phyloP scores from a whole-genome alignment of 2,888 invertebrate species.

The Theretra japonica region DNA sequence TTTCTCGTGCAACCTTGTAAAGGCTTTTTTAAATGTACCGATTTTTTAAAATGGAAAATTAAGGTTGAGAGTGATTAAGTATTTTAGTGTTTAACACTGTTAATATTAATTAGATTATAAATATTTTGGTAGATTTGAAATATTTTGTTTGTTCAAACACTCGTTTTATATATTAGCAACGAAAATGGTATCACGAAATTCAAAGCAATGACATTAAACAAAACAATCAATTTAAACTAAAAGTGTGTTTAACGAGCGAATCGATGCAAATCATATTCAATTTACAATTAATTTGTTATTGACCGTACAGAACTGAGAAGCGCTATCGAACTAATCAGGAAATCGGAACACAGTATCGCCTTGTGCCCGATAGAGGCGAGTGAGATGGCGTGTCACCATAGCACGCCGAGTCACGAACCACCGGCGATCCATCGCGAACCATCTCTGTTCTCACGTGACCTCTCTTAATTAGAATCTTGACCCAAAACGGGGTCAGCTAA shows the following conservation, averaged over 20 bases:
- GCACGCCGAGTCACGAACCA: slow-evolving; percentile 74
- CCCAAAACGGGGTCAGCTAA: slow-evolving; percentile 29
- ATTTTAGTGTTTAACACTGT: background rate
- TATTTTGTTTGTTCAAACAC: background rate
- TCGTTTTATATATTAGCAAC: background rate
- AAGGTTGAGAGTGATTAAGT: background rate
- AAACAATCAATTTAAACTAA: slow-evolving; percentile 29
- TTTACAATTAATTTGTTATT: slow-evolving; percentile 29
- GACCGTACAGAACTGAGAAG: slow-evolving; percentile 30
- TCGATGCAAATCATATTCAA: slow-evolving; percentile 30
- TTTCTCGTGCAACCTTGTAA: background rate
- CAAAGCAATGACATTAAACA: background rate
- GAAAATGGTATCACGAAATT: background rate
- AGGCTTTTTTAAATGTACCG: background rate
- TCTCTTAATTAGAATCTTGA: slow-evolving; percentile 73
- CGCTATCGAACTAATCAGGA: slow-evolving; percentile 51
- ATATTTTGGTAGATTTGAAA: background rate
- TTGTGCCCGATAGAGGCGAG: slow-evolving; percentile 72
- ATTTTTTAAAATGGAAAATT: background rate
- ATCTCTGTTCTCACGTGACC: slow-evolving; percentile 71
- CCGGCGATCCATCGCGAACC: slow-evolving; percentile 47
- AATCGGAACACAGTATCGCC: slow-evolving; percentile 72
- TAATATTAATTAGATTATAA: no score
- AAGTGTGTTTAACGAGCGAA: slow-evolving; percentile 19
- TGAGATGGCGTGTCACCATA: slow-evolving; percentile 76